Conservation (phyloP, 2,888 invertebrate genomes). For the Drosophila sordidula region DNA sequence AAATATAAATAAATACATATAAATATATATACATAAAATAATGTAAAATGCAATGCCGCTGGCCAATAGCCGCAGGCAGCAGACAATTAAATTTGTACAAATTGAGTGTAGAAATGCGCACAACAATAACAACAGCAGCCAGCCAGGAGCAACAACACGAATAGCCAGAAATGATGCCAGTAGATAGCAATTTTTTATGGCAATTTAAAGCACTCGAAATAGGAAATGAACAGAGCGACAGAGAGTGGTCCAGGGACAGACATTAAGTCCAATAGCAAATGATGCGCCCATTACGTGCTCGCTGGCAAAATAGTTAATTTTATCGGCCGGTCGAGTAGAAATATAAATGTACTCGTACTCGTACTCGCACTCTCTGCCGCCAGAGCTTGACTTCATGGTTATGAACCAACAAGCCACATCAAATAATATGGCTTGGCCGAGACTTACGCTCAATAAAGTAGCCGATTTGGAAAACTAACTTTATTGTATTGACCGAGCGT, state of each 20-base stretch:
- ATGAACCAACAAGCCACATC: constrained; percentile 71
- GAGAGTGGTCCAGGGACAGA: constrained; percentile 3
- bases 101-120: constrained; percentile 75
- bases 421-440: constrained; percentile 65
- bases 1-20: constrained; percentile 37
- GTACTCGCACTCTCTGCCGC: not conserved
- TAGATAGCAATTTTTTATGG: constrained; percentile 73
- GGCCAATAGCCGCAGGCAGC: constrained; percentile 52
- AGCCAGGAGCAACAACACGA: constrained; percentile 10
- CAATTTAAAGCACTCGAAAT: constrained; percentile 74
- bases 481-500: constrained; percentile 65
- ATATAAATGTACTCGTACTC: constrained; percentile 66
- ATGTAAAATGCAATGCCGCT: constrained; percentile 32
- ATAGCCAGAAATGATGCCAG: constrained; percentile 58
- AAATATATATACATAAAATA: constrained; percentile 63
- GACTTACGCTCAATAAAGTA: constrained; percentile 78
- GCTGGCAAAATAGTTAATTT: constrained; percentile 74
- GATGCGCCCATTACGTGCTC: constrained; percentile 75
- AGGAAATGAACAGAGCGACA: constrained; percentile 57
- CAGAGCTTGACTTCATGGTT: constrained; percentile 61
- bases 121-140: constrained; percentile 18
- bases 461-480: constrained; percentile 76
- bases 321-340: constrained; percentile 71
- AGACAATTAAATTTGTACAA: constrained; percentile 80
- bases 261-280: constrained; percentile 56